Evolutionary conservation across 2,888 invertebrate genomes (phyloP).

Genomic region (Parasteatoda lunata): DNA sequence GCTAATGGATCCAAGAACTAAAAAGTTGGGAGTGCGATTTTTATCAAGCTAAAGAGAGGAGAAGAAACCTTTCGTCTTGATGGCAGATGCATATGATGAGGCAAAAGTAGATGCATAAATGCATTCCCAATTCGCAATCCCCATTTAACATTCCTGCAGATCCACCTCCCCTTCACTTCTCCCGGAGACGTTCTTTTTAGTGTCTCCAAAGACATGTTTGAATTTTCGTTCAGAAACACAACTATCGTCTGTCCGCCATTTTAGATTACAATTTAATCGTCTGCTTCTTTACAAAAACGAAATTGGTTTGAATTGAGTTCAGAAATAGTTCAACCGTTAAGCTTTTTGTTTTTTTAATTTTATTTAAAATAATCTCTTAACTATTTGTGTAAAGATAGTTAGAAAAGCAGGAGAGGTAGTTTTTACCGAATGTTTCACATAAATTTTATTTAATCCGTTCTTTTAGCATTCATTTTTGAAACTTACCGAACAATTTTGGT

Average conservation of each 20-base stretch:
- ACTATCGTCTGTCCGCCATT: constrained; percentile 9
- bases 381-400: no score
- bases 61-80: constrained; percentile 65
- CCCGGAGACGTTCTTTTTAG: constrained; percentile 29
- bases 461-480: no score
- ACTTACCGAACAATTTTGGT: no score
- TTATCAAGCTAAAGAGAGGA: constrained; percentile 65
- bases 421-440: no score
- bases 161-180: background rate
- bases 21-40: constrained; percentile 63
- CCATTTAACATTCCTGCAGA: constrained; percentile 46
- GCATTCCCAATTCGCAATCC: constrained; percentile 63
- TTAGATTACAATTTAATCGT: constrained; percentile 2
- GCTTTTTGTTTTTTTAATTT: no score
- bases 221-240: background rate
- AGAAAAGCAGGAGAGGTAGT: no score
- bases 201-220: constrained; percentile 19
- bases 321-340: no score
- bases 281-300: background rate
- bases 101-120: constrained; percentile 66
- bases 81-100: constrained; percentile 67
- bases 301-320: no score
- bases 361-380: no score
- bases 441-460: no score
- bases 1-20: constrained; percentile 64